Percentiles rank a stretch among this genome's conserved stretches.
These are phyloP conservation scores for Cygnus olor DNA, from an alignment of 2,797 vertebrate genomes.

Conservation along the genomic window DNA sequence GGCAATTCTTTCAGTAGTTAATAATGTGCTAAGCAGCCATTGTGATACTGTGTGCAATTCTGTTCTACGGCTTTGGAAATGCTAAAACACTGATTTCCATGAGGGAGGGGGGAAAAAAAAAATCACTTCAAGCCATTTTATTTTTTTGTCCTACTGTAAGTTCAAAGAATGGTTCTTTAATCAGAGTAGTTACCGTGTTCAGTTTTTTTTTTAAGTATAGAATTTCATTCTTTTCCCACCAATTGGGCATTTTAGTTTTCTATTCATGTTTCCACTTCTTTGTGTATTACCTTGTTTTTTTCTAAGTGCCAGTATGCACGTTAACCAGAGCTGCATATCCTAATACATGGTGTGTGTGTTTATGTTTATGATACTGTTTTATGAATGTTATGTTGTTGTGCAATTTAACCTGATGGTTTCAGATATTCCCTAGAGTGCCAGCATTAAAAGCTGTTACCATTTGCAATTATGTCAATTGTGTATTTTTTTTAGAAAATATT, in stretches of 20 bases:
- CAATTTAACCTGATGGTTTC: background rate
- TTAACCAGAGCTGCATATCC: background rate
- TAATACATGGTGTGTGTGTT: background rate
- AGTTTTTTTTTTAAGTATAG: too few relatives aligned
- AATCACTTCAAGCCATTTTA: background rate
- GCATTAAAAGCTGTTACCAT: background rate
- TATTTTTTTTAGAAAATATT: background rate
- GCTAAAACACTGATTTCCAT: background rate
- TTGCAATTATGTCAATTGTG: background rate
- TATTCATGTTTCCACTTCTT: background rate
- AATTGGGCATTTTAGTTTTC: background rate
- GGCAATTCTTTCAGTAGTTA: background rate
- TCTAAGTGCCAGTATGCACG: background rate
- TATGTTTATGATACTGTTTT: background rate
- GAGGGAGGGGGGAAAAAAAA: background rate
- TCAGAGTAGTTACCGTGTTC: too few relatives aligned
- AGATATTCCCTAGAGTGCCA: background rate
- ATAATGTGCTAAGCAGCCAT: background rate
- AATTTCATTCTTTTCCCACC: background rate
- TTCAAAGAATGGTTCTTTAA: background rate
- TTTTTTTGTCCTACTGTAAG: background rate
- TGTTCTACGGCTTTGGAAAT: background rate
- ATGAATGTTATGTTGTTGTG: background rate
- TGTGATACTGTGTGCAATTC: background rate
- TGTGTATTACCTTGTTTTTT: background rate